Evolutionary conservation across 2,113 vertebrate genomes (phyloP).

Genomic region (Rhynchopsitta pachyrhyncha): DNA sequence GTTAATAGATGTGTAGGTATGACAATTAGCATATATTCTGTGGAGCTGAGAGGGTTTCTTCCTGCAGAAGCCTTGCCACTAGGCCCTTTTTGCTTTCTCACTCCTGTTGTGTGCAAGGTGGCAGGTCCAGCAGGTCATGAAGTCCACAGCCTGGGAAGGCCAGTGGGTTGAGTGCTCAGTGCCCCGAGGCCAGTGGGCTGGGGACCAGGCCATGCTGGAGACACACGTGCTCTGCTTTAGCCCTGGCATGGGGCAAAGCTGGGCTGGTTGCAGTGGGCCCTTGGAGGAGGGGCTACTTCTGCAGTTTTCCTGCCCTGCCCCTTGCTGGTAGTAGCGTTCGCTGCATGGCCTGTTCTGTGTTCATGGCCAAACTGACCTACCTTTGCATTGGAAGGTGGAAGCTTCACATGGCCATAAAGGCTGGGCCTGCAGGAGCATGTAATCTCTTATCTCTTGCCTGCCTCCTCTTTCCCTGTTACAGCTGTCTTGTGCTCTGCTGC

Average conservation of each 20-base stretch:
- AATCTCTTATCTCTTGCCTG: fast-evolving
- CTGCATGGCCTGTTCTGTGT: fast-evolving
- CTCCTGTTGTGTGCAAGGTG: fast-evolving
- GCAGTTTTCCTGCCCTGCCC: not conserved
- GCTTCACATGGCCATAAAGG: fast-evolving
- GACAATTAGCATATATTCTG: fast-evolving
- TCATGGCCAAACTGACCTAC: fast-evolving
- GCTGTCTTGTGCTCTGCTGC: not conserved
- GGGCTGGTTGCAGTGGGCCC: not conserved
- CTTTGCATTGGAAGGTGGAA: fast-evolving
- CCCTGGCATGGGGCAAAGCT: fast-evolving
- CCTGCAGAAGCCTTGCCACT: no score
- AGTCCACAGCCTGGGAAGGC: no score
- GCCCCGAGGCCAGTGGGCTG: fast-evolving
- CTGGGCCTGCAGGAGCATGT: fast-evolving
- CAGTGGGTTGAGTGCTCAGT: not conserved
- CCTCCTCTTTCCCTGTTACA: fast-evolving
- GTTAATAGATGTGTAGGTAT: not conserved
- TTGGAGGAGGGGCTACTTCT: not conserved
- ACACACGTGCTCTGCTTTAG: fast-evolving
- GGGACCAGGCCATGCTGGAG: fast-evolving
- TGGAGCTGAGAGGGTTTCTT: not conserved
- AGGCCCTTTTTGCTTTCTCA: not conserved
- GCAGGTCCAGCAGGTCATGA: fast-evolving
- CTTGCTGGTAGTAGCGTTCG: not conserved